Evolutionary conservation across 1,140 invertebrate genomes (phyloP).

Genomic region (Drosophila dunni): DNA sequence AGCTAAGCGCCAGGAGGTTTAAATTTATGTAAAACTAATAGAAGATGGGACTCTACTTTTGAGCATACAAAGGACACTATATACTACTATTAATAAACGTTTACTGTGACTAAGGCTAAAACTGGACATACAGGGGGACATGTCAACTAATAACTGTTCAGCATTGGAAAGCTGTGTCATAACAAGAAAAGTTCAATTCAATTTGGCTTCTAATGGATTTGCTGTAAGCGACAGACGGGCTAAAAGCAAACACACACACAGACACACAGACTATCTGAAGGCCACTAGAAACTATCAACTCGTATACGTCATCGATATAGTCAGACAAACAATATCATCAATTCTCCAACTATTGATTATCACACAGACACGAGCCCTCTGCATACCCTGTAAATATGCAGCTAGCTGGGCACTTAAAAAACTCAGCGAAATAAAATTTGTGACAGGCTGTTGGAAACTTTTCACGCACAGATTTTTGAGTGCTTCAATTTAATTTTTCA

Average conservation of each 20-base stretch:
- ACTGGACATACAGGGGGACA: no score
- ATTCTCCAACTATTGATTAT: slow-evolving; percentile 30
- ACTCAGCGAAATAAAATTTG: slow-evolving; percentile 37
- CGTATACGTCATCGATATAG: slow-evolving; percentile 37
- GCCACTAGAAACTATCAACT: slow-evolving; percentile 42
- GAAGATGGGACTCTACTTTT: no score
- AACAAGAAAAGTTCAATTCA: slow-evolving; percentile 10
- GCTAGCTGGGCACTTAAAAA: slow-evolving; percentile 47
- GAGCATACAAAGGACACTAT: no score
- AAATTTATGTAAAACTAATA: no score
- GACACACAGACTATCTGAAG: slow-evolving; percentile 24
- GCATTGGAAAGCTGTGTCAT: not conserved
- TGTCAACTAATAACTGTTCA: slow-evolving; percentile 5
- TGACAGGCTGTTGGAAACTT: slow-evolving; percentile 41
- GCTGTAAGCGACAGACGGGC: slow-evolving; percentile 51
- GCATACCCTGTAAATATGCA: slow-evolving; percentile 14
- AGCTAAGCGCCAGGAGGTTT: no score
- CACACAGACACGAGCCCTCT: slow-evolving; percentile 3
- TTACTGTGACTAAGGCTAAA: no score
- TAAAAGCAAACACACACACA: slow-evolving; percentile 15
- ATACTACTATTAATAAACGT: no score
- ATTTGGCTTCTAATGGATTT: slow-evolving; percentile 45
- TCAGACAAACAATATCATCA: slow-evolving; percentile 24
- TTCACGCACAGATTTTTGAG: slow-evolving; percentile 49
- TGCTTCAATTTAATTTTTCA: slow-evolving; percentile 46